Conservation (phyloP, 2,797 vertebrate species). For the Nannoperca australis region DNA sequence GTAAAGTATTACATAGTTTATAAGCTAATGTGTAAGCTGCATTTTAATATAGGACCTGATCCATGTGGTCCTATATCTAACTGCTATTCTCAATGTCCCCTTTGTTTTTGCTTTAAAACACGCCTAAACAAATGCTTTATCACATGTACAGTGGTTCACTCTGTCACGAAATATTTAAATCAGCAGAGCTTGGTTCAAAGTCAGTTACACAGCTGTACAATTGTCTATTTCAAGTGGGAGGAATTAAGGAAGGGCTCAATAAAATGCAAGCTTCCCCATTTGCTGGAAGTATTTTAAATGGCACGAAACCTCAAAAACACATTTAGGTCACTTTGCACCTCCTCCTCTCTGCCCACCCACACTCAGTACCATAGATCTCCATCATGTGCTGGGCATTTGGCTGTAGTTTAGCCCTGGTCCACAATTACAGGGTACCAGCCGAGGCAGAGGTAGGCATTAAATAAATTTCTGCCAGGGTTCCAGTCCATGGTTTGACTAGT, state of each 20-base stretch:
- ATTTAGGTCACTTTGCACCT: constrained; percentile 53
- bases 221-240: constrained; percentile 42
- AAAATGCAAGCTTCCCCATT: constrained; percentile 47
- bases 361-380: constrained; percentile 42
- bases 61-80: neutral
- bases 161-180: constrained; percentile 46
- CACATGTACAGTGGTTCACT: constrained; percentile 27
- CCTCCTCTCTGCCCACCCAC: constrained; percentile 54
- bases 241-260: constrained; percentile 38
- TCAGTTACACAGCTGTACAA: constrained; percentile 33
- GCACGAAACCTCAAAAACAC: constrained; percentile 57
- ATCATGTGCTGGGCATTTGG: constrained; percentile 48
- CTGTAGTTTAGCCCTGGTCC: constrained; percentile 58
- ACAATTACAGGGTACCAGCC: constrained; percentile 64
- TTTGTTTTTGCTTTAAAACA: constrained; percentile 25
- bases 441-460: constrained; percentile 61
- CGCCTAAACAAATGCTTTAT: constrained; percentile 38
- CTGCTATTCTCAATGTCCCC: neutral
- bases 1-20: neutral
- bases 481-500: constrained; percentile 62
- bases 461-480: constrained; percentile 67
- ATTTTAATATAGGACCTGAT: neutral
- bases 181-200: constrained; percentile 42
- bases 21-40: neutral
- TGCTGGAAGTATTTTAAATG: constrained; percentile 54